Base-by-base conservation (phyloP, 2,113 vertebrate genomes). In the Labeo rohita region DNA sequence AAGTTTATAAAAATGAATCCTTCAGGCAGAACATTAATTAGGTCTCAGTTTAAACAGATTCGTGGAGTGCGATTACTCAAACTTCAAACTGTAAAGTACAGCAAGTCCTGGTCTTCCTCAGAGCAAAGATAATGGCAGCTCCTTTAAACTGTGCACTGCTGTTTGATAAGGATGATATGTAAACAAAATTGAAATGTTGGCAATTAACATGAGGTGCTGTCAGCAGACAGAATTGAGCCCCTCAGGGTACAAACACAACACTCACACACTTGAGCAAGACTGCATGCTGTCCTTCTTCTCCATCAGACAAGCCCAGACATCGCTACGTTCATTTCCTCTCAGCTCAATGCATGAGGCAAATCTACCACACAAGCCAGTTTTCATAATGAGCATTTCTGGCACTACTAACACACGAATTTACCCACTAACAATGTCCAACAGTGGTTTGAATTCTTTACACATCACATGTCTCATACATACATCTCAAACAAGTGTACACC, bases 141-240 rank as follows among this genome's bases (percentile, higher is more conserved):
- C 43, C 52, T 49, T 39, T 18, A 66, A 81, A 81, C 45, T 28
- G 3, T 6, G 43, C 39, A 81, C 77, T 80, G 77, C 21, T 12
- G 18, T 50, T 28, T 36, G 63, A 68, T 70, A 52, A 68, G 28
- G 63, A 82, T 50, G 16, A 82, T 5, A 52, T 82, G 63, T 82
- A 82, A 82, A 68, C 45, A 70, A 70, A 80, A 47, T 11, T 7
- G 23, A 61, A 80, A 80, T 63, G 78, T 80, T 80, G n/a, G 78
- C 39, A 65, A 65, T 49, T 49, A 65, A 80, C 8, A 12, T 11
- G 78, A 63, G 36, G 78, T n/a, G 56, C 56, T 63, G 54, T 63
- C 78, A 50, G 76, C 36, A 63, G 77, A 63, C 36, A 80, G 43
- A 65, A 65, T 47, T 39, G 47, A 65, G 78, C 59, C 43, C 78